phyloP scores from a whole-genome alignment of 2,113 vertebrate species.

The Thomomys bottae region DNA sequence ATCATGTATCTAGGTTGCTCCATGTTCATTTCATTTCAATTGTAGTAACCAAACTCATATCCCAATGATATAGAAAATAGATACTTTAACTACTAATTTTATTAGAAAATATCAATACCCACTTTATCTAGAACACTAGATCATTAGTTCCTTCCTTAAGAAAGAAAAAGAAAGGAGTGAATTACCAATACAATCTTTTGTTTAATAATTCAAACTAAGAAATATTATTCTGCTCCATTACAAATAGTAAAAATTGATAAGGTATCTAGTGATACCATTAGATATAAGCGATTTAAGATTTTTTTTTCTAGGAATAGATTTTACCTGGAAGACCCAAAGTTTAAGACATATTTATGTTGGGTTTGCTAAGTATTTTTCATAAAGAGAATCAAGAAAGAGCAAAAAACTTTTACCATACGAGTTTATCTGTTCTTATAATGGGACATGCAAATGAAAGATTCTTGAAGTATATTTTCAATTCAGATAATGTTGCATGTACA shows the following conservation, averaged over 20 bases:
- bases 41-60: background rate
- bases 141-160: constrained; percentile 5
- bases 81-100: constrained; percentile 31
- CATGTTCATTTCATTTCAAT: background rate
- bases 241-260: background rate
- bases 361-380: constrained; percentile 41
- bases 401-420: constrained; percentile 27
- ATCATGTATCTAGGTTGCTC: background rate
- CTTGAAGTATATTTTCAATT: constrained; percentile 65
- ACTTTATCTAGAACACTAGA: background rate
- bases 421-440: constrained; percentile 45
- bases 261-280: background rate
- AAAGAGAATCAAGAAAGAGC: constrained; percentile 26
- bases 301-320: constrained; percentile 30
- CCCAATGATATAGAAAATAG: background rate
- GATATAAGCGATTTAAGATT: constrained; percentile 8
- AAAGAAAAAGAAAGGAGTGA: background rate
- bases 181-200: background rate
- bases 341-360: background rate
- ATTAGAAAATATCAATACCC: background rate
- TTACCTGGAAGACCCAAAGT: background rate
- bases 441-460: constrained; percentile 46
- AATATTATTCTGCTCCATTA: background rate
- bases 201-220: background rate
- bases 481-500: constrained; percentile 56